Evolutionary conservation across 2,888 invertebrate genomes (phyloP), one percentile per base, ranked within the genome.

Genomic region (Cremastobaeus sp.): DNA sequence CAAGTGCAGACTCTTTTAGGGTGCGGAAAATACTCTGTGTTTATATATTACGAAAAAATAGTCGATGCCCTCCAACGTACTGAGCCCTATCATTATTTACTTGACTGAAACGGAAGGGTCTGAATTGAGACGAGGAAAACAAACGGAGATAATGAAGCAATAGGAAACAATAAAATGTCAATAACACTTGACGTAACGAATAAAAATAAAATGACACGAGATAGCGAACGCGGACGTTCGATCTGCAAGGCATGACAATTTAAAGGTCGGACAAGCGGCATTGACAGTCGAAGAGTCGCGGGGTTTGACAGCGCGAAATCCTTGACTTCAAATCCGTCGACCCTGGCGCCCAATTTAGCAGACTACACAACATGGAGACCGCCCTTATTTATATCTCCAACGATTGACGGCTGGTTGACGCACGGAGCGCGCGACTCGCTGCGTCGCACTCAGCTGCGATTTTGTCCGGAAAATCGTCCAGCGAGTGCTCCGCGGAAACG

Each of bases 301-400:
- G 18, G 9, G 30, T 68, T 72, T 62, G 68, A 68, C 73, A 72
- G 65, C 21, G 18, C 57, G 18, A 76, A 77, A 83, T 79, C 80
- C 83, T 85, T 85, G 81, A 83, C 82, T 84, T 83, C 79, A 78
- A 84, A 84, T 78, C 14, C 55, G 48, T 77, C 81, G 86, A 87
- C 87, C 86, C 84, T 87, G 87, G 85, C 85, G 85, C 85, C 76
- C 76, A 84, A 87, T 87, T 86, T 87, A 87, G 87, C 85, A 85
- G 86, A 87, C 86, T 84, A 85, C 84, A 82, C 76, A 79, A 83
- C 76, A 85, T 84, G 84, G 84, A 81, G 83, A 79, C 79, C 82
- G 80, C 78, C 77, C 80, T 75, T 77, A 75, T 75, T 66, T 54
- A 52, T 59, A 52, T 64, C 45, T 35, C 39, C 8, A 8, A 11